Conservation (phyloP, 2,888 invertebrate genomes). For the Coleophora flavipennella region DNA sequence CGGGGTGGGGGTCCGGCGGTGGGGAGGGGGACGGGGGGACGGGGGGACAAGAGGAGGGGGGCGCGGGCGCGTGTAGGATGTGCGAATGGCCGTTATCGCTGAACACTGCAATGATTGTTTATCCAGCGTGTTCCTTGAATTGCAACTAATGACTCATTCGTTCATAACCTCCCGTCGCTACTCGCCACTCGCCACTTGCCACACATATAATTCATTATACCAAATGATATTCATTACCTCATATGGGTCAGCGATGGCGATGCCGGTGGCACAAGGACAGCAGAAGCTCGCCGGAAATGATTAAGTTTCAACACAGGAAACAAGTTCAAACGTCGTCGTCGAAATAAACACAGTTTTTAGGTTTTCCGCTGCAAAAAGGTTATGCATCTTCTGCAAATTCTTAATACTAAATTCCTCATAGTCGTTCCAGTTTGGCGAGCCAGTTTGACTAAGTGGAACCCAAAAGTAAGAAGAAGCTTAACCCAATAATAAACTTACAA, state of each 20-base stretch:
- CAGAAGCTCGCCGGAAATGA: too few species aligned
- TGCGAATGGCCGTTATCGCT: constrained; percentile 67
- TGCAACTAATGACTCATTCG: constrained; percentile 63
- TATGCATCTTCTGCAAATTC: too few species aligned
- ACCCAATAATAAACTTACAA: too few species aligned
- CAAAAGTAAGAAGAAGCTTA: too few species aligned
- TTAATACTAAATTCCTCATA: too few species aligned
- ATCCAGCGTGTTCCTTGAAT: constrained; percentile 69
- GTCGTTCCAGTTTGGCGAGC: too few species aligned
- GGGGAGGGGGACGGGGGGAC: constrained; percentile 23
- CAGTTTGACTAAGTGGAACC: too few species aligned
- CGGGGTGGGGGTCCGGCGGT: too few species aligned
- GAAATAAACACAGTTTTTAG: too few species aligned
- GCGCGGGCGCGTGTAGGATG: constrained; percentile 37
- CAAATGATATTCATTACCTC: not conserved
- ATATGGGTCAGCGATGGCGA: not conserved
- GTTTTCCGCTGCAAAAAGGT: too few species aligned
- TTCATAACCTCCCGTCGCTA: not conserved
- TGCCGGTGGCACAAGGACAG: not conserved
- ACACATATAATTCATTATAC: not conserved
- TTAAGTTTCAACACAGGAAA: too few species aligned
- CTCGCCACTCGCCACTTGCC: not conserved
- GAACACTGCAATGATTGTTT: constrained; percentile 70
- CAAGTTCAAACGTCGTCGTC: too few species aligned
- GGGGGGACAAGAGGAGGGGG: constrained; percentile 19